Conservation (phyloP, 2,888 invertebrate genomes). For the Cheilosia vernalis region DNA sequence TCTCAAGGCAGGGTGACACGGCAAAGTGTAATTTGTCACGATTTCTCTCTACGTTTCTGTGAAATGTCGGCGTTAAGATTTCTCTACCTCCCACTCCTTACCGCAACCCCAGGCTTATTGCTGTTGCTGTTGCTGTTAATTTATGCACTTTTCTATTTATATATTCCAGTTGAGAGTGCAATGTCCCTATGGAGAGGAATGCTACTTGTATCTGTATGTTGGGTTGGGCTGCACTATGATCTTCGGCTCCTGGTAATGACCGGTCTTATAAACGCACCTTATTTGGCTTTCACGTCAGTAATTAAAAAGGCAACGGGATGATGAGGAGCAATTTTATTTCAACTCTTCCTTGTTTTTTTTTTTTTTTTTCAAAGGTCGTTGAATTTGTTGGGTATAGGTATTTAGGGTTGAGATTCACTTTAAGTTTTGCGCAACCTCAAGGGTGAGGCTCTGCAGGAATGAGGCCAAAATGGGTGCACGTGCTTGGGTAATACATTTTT, state of each 20-base stretch:
- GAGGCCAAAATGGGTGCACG: constrained; percentile 45
- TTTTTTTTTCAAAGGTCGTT: constrained; percentile 6
- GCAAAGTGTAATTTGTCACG: constrained; percentile 70
- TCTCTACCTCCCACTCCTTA: constrained; percentile 1
- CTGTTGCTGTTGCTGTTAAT: constrained; percentile 49
- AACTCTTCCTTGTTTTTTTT: neutral
- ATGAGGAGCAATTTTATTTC: neutral
- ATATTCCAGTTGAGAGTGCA: constrained; percentile 49
- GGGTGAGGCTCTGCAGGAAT: neutral
- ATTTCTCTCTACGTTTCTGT: constrained; percentile 42
- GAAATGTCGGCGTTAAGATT: constrained; percentile 51
- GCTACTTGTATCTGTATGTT: constrained; percentile 9
- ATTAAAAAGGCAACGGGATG: neutral
- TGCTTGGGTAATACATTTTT: constrained; percentile 70
- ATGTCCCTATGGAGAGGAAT: constrained; percentile 35
- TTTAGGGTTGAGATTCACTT: neutral
- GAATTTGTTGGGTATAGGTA: neutral
- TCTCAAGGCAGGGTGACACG: constrained; percentile 30
- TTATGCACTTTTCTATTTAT: constrained; percentile 66
- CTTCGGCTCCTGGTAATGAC: constrained; percentile 8
- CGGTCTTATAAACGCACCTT: constrained; percentile 26
- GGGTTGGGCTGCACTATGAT: constrained; percentile 23
- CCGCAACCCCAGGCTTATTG: constrained; percentile 24
- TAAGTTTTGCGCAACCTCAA: neutral
- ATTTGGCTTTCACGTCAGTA: constrained; percentile 7